These are phyloP conservation scores for Typhlichthys subterraneus DNA, from an alignment of 2,797 vertebrate species.

Conservation along the genomic window DNA sequence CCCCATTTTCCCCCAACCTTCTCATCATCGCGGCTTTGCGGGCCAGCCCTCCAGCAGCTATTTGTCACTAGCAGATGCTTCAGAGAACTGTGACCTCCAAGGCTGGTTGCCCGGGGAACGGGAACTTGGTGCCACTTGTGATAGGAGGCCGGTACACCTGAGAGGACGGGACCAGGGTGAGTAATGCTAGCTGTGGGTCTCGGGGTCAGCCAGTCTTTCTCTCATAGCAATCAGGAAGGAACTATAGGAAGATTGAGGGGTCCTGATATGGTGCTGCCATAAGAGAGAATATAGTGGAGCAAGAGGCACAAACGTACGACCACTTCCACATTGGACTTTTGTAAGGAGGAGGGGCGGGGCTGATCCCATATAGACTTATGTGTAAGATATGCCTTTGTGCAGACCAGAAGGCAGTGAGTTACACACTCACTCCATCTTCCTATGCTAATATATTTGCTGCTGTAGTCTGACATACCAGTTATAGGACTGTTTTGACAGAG, in stretches of 20 bases:
- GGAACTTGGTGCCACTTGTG: constrained; percentile 38
- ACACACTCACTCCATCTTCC: too few relatives aligned
- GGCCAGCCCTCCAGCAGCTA: constrained; percentile 51
- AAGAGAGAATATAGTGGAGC: not conserved
- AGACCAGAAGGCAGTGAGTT: too few relatives aligned
- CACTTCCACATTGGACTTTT: constrained; percentile 16
- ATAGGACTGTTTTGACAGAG: constrained; percentile 24
- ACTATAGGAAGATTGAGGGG: constrained; percentile 41
- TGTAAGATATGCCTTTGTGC: too few relatives aligned
- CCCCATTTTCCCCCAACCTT: constrained; percentile 23
- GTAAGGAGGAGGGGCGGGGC: too few relatives aligned
- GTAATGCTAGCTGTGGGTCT: constrained; percentile 49
- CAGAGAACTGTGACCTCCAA: constrained; percentile 55
- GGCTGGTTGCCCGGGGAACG: constrained; percentile 42
- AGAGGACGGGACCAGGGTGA: constrained; percentile 57
- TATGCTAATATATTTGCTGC: not conserved
- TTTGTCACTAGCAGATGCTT: constrained; percentile 70
- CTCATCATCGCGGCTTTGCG: constrained; percentile 32
- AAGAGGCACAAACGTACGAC: constrained; percentile 21
- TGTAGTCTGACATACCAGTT: constrained; percentile 32
- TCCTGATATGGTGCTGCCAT: constrained; percentile 3
- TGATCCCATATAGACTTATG: too few relatives aligned
- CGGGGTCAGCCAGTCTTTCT: constrained; percentile 63
- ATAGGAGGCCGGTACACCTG: constrained; percentile 59
- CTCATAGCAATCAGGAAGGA: constrained; percentile 59